Evolutionary conservation across 2,797 vertebrate genomes (phyloP).

Genomic region (Heliangelus exortis): DNA sequence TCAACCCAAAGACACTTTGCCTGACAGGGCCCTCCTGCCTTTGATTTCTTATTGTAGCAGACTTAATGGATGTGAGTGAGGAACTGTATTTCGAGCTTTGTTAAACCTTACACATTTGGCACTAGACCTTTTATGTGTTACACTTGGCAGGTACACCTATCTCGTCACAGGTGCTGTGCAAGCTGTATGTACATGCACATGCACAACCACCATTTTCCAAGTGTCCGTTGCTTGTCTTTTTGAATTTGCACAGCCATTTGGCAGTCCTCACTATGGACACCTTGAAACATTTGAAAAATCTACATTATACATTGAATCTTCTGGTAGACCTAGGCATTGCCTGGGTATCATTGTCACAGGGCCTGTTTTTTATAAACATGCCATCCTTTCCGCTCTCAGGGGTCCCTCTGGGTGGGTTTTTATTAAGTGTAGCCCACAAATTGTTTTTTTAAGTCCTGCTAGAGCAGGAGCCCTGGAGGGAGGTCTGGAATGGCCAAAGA

Average conservation of each 20-base stretch:
- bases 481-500: not conserved
- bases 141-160: not conserved
- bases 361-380: rapidly evolving
- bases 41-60: not conserved
- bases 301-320: not conserved
- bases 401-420: not conserved
- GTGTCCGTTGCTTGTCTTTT: too few relatives aligned
- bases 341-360: not conserved
- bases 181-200: rapidly evolving
- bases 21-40: not conserved
- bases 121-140: not conserved
- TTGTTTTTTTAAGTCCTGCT: not conserved
- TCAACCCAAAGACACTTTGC: not conserved
- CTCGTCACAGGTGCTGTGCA: rapidly evolving
- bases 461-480: not conserved
- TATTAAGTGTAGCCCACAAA: not conserved
- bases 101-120: not conserved
- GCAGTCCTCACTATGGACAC: not conserved
- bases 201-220: not conserved
- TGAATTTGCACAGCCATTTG: not conserved
- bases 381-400: not conserved
- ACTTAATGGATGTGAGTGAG: rapidly evolving
- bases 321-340: not conserved
- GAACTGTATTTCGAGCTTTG: not conserved
- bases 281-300: not conserved